Conservation (phyloP, 2,888 invertebrate genomes). For the Drosophila melanosoma region DNA sequence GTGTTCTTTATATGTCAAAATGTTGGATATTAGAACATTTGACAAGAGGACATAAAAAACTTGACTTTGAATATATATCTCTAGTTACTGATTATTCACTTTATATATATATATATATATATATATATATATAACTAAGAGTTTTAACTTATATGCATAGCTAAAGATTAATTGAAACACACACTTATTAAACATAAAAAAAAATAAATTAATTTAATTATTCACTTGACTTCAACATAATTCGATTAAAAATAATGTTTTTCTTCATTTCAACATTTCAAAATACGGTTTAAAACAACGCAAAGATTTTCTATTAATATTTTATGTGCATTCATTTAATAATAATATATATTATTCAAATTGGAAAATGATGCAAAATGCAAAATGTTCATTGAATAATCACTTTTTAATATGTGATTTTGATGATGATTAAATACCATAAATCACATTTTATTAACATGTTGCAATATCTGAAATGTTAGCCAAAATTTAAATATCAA, state of each 20-base stretch:
- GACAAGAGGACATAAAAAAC: neutral
- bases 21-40: neutral
- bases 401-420: neutral
- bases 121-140: neutral
- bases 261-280: no score
- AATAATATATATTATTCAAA: neutral
- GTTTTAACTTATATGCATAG: neutral
- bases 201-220: no score
- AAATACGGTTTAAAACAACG: neutral
- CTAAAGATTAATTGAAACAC: neutral
- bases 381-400: neutral
- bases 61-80: neutral
- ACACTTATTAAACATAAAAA: no score
- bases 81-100: neutral
- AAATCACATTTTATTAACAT: neutral
- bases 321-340: neutral
- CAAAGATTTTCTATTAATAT: neutral
- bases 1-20: neutral
- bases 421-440: neutral
- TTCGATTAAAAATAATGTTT: no score
- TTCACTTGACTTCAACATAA: no score
- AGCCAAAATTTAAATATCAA: neutral
- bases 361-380: neutral
- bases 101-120: neutral
- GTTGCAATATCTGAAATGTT: neutral